These are phyloP conservation scores for Vollenhovia emeryi DNA, from an alignment of 1,140 invertebrate species.

Conservation along the genomic window DNA sequence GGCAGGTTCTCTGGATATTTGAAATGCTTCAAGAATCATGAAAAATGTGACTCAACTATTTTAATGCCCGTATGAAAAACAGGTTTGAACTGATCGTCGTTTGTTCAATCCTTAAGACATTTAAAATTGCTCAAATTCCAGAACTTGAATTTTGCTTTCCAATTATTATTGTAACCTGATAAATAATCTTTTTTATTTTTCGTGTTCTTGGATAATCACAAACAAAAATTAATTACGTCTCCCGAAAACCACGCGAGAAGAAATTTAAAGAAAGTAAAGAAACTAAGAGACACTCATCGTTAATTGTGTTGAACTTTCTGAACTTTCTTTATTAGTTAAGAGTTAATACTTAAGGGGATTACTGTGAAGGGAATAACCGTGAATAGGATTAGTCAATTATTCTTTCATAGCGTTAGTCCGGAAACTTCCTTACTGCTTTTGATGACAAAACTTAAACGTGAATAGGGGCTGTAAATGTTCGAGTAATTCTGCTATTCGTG, in stretches of 20 bases:
- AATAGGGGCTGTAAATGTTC: background rate
- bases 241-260: background rate
- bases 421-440: conserved; percentile 6
- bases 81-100: background rate
- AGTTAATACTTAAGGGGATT: background rate
- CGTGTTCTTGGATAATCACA: background rate
- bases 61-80: background rate
- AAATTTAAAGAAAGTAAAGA: background rate
- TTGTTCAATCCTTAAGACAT: background rate
- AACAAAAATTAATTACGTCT: background rate
- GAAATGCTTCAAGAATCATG: background rate
- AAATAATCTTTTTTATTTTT: background rate
- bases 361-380: background rate
- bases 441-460: background rate
- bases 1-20: background rate
- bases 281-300: background rate
- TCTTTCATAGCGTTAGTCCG: background rate
- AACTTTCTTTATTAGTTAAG: background rate
- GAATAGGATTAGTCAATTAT: conserved; percentile 13
- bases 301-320: background rate
- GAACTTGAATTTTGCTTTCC: background rate
- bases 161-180: background rate
- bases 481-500: conserved; percentile 4
- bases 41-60: background rate
- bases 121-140: background rate